phyloP scores from a whole-genome alignment of 1,140 invertebrate species.

The Drosophila mayri region DNA sequence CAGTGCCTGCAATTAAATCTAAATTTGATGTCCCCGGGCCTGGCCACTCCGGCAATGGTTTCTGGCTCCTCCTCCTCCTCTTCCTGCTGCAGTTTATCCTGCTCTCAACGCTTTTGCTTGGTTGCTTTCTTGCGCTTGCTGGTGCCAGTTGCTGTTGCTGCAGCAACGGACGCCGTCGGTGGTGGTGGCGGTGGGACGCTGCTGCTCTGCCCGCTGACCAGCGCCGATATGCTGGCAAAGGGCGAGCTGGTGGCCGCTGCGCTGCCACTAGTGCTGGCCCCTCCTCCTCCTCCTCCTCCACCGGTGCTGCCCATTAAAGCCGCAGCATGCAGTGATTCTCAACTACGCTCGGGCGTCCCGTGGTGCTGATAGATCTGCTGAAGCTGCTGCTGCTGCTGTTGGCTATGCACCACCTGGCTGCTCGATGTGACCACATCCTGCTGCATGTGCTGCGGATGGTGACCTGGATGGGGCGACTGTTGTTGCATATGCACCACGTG shows the following conservation, averaged over 20 bases:
- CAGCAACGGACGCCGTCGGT: slow-evolving; percentile 32
- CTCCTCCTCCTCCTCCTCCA: slow-evolving; percentile 38
- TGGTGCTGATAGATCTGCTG: slow-evolving; percentile 85
- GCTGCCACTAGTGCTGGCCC: slow-evolving; percentile 15
- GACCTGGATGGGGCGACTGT: slow-evolving; percentile 69
- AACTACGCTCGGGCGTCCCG: slow-evolving; percentile 84
- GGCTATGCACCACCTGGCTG: slow-evolving; percentile 72
- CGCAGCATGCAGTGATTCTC: slow-evolving; percentile 84
- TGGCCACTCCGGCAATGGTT: slow-evolving; percentile 30
- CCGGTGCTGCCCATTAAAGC: slow-evolving; percentile 71
- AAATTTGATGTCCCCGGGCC: slow-evolving; percentile 64
- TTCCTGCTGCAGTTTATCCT: slow-evolving; percentile 6
- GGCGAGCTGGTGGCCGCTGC: slow-evolving; percentile 46
- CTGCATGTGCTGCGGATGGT: slow-evolving; percentile 80
- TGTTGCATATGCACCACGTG: slow-evolving; percentile 83
- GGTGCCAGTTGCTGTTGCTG: slow-evolving; percentile 53
- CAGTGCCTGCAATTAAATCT: slow-evolving; percentile 73
- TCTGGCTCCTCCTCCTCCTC: slow-evolving; percentile 5
- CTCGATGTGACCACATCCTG: slow-evolving; percentile 82
- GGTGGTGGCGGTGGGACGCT: slow-evolving; percentile 39
- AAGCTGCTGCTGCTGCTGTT: slow-evolving; percentile 79
- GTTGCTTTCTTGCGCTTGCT: slow-evolving; percentile 77
- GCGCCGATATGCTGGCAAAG: slow-evolving; percentile 69
- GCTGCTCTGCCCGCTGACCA: slow-evolving; percentile 44
- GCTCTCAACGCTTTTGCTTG: slow-evolving; percentile 79